Evolutionary conservation across 1,140 invertebrate genomes (phyloP).

Genomic region (Mylabris phalerata): DNA sequence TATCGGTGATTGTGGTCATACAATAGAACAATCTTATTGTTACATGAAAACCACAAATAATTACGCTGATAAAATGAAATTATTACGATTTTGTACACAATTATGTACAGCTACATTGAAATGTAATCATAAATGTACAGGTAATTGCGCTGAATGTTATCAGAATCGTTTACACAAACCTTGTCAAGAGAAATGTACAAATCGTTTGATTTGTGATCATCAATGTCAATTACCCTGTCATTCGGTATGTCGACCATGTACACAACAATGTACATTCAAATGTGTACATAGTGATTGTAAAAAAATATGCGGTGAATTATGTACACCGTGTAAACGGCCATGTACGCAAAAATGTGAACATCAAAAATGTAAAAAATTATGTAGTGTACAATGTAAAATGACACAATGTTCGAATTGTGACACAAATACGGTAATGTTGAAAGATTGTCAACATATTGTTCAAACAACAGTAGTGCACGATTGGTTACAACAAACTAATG

Average conservation of each 20-base stretch:
- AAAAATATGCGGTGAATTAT: constrained; percentile 53
- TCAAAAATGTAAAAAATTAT: constrained; percentile 54
- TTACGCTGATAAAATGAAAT: constrained; percentile 14
- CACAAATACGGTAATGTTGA: constrained; percentile 52
- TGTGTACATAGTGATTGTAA: constrained; percentile 54
- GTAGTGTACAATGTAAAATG: constrained; percentile 53
- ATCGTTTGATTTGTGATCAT: constrained; percentile 58
- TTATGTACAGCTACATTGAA: constrained; percentile 44
- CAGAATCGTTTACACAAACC: constrained; percentile 55
- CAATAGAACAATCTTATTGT: constrained; percentile 41
- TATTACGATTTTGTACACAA: constrained; percentile 40
- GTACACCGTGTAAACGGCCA: constrained; percentile 49
- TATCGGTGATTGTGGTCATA: constrained; percentile 43
- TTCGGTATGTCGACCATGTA: constrained; percentile 57
- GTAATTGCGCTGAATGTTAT: constrained; percentile 52
- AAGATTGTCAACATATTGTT: constrained; percentile 58
- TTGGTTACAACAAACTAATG: constrained; percentile 44
- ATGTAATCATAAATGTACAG: constrained; percentile 55
- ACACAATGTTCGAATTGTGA: constrained; percentile 48
- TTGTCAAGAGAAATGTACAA: constrained; percentile 54
- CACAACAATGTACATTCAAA: constrained; percentile 47
- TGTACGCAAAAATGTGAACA: constrained; percentile 48
- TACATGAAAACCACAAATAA: constrained; percentile 17
- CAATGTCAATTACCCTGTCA: constrained; percentile 55
- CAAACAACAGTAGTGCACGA: constrained; percentile 51